Evolutionary conservation across 1,140 invertebrate genomes (phyloP).

Genomic region (Panulirus ornatus): DNA sequence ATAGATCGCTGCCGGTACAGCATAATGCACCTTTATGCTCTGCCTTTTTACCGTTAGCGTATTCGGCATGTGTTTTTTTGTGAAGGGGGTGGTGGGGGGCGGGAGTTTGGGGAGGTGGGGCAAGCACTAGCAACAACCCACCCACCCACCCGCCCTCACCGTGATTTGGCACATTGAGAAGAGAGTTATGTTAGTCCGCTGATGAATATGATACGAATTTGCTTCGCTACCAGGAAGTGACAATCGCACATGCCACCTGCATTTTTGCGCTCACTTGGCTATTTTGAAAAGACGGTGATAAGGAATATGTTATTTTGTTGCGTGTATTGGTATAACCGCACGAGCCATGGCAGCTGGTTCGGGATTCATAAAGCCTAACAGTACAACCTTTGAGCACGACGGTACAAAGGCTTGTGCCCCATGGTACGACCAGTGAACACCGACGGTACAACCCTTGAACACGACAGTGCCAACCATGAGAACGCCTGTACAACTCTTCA

Average conservation of each 20-base stretch:
- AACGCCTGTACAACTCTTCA: too few relatives aligned
- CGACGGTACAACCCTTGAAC: too few relatives aligned
- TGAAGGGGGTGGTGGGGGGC: neutral
- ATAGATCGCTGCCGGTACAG: neutral
- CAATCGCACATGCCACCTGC: slow-evolving; percentile 34
- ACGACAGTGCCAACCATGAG: neutral
- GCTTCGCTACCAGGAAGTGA: slow-evolving; percentile 1
- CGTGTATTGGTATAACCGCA: too few relatives aligned
- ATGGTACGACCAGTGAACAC: too few relatives aligned
- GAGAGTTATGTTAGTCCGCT: neutral
- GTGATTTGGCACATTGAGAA: too few relatives aligned
- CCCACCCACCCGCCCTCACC: too few relatives aligned
- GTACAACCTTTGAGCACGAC: too few relatives aligned
- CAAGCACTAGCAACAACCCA: too few relatives aligned
- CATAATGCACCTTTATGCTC: neutral
- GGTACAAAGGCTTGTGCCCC: too few relatives aligned
- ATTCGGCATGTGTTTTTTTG: neutral
- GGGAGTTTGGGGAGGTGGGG: neutral
- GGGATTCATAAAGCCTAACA: too few relatives aligned
- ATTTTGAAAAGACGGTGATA: slow-evolving; percentile 39
- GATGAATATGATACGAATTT: slow-evolving; percentile 17
- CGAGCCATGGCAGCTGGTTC: too few relatives aligned
- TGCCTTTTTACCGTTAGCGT: neutral
- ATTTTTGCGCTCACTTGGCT: slow-evolving; percentile 56
- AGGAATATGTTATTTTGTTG: slow-evolving; percentile 9